A percentile compares a stretch with the other conserved stretches of the same genome.
Evolutionary conservation across 2,797 vertebrate genomes (phyloP).

Genomic region (Zalophus californianus): DNA sequence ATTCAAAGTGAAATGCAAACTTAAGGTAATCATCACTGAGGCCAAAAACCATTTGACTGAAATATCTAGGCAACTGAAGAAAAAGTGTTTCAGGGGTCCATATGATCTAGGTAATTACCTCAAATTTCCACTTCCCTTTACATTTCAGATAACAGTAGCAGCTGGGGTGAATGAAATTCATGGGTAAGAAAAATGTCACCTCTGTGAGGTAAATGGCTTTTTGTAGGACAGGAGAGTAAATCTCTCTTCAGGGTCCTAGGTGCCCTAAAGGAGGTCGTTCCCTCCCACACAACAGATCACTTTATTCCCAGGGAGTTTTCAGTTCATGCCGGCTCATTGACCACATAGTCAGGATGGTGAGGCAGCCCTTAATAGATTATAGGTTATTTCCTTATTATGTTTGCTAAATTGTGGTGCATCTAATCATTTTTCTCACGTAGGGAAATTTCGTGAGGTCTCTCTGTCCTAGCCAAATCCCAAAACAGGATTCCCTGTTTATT

Average conservation of each 20-base stretch:
- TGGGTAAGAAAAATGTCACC: slow-evolving; percentile 12
- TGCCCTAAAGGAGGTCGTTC: slow-evolving; percentile 21
- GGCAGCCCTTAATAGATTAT: slow-evolving; percentile 63
- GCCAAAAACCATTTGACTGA: not conserved
- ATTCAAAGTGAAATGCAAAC: slow-evolving; percentile 37
- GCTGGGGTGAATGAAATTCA: not conserved
- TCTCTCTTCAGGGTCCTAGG: not conserved
- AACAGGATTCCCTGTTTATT: slow-evolving; percentile 59
- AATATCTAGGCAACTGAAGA: slow-evolving; percentile 1
- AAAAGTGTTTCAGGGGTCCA: not conserved
- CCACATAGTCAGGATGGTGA: not conserved
- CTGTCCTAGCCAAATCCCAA: slow-evolving; percentile 55
- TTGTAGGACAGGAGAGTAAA: slow-evolving; percentile 10
- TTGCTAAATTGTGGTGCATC: slow-evolving; percentile 67
- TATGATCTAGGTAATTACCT: not conserved
- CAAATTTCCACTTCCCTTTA: not conserved
- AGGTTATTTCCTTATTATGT: slow-evolving; percentile 59
- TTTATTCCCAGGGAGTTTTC: slow-evolving; percentile 22
- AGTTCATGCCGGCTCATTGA: not conserved
- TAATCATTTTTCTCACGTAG: slow-evolving; percentile 66
- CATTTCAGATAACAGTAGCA: not conserved
- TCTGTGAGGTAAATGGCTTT: slow-evolving; percentile 6
- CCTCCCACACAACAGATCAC: not conserved
- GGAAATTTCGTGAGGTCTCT: slow-evolving; percentile 60
- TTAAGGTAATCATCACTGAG: not conserved